Conservation (phyloP, 2,113 vertebrate genomes). For the Trichomycterus rosablanca region DNA sequence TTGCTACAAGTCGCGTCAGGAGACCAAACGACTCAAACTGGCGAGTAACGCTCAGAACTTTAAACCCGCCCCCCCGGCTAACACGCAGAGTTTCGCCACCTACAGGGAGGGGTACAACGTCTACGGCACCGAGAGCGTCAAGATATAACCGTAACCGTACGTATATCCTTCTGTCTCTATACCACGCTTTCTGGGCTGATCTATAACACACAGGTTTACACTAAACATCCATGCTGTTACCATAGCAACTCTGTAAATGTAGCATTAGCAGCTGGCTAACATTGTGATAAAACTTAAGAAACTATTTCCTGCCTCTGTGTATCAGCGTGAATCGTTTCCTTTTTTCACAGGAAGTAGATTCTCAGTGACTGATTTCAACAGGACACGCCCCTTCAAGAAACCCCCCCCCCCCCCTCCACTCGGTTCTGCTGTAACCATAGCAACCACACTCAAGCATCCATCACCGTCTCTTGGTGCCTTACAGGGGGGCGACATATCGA, state of each 20-base stretch:
- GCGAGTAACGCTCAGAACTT: slow-evolving; percentile 94
- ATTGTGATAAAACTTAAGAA: too few species aligned
- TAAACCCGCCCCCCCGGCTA: slow-evolving; percentile 87
- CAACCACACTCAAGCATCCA: neutral
- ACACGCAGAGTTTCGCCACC: slow-evolving; percentile 93
- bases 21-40: slow-evolving; percentile 95
- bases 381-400: neutral
- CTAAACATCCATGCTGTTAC: too few species aligned
- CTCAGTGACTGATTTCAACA: neutral
- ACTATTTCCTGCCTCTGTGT: too few species aligned
- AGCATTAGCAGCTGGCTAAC: too few species aligned
- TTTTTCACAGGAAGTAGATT: neutral
- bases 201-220: too few species aligned
- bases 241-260: too few species aligned
- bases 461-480: slow-evolving; percentile 23
- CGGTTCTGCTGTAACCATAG: slow-evolving; percentile 13
- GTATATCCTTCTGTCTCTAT: too few species aligned
- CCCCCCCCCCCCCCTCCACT: neutral
- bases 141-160: slow-evolving; percentile 76
- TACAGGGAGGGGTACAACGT: slow-evolving; percentile 99
- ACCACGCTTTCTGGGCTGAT: too few species aligned
- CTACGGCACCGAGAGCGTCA: slow-evolving; percentile 97
- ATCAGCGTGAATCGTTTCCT: neutral
- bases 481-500: neutral
- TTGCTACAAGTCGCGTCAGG: slow-evolving; percentile 97